phyloP scores from a whole-genome alignment of 2,888 invertebrate genomes.

The Saturnia pavonia region DNA sequence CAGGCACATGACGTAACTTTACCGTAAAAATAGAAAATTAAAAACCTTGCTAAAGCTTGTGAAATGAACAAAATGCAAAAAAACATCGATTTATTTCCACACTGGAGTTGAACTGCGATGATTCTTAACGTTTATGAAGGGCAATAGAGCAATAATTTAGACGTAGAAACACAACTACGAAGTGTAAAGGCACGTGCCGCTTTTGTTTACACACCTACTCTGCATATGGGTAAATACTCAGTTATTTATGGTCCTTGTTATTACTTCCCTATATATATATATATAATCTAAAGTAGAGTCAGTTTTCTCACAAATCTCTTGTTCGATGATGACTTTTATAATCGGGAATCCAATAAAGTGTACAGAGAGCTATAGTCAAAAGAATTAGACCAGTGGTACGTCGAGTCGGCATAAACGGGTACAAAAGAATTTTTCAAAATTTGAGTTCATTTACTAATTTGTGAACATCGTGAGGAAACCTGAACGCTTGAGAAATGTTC shows the following conservation, averaged over 20 bases:
- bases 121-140: neutral
- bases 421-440: neutral
- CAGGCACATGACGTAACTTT: no score
- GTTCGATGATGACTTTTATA: neutral
- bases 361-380: no score
- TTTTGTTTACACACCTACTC: constrained; percentile 7
- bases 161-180: neutral
- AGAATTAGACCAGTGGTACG: neutral
- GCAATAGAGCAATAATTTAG: constrained; percentile 4
- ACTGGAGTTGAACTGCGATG: neutral
- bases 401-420: neutral
- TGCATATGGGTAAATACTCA: neutral
- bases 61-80: no score
- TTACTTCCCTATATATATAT: constrained; percentile 8
- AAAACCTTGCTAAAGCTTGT: no score
- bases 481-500: neutral
- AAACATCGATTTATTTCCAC: neutral
- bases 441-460: neutral
- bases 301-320: neutral
- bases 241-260: constrained; percentile 12
- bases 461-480: neutral
- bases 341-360: neutral
- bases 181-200: neutral
- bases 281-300: constrained; percentile 1
- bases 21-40: no score